Base-by-base conservation (phyloP, 2,888 invertebrate species). In the Mesoligia furuncula region DNA sequence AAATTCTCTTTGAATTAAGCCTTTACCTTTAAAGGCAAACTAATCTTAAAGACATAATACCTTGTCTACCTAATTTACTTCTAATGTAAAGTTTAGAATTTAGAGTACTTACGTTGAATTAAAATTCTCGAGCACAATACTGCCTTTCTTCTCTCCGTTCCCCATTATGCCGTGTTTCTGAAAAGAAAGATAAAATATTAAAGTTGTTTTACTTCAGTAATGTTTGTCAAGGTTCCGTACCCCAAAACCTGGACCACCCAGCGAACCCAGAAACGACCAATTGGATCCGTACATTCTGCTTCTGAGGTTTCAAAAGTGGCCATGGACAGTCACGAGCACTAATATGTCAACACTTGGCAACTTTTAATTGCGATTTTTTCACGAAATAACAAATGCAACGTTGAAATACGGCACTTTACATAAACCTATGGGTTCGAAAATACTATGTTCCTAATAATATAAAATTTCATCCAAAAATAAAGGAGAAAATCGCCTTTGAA, bases 61-160 rank as follows among this genome's bases (percentile, higher is more conserved):
- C 36, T 45, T 51, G 31, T 42, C 7, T 54, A 15, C 1, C 17
- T 57, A 39, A 36, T 62, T 64, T 72, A 80, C 7, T 27, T 69
- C 59, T 42, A 48, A 66, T 65, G 36, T 2, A 5, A 73, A 68
- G n/a, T 62, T 5, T 71, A 68, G 31, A 78, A 66, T 42, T 74
- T 5, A 66, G 8, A 59, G 36, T 68, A 93, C 95, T 95, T 91
- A 96, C 96, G 96, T 96, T 0, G 95, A 96, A 88, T 95, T 95
- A 75, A 96, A 96, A 81, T 96, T 96, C 65, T 96, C 95, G 74
- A 96, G 88, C 83, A 95, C 92, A 81, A 96, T 95, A 3, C 93
- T 91, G 79, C 94, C 93, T 83, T 93, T 95, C 85, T 95, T 95
- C 78, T 95, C 95, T 42, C 92, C 93, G 77, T 87, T 91, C 59